Evolutionary conservation across 1,140 invertebrate species (phyloP).

Genomic region (Drosophila triauraria): DNA sequence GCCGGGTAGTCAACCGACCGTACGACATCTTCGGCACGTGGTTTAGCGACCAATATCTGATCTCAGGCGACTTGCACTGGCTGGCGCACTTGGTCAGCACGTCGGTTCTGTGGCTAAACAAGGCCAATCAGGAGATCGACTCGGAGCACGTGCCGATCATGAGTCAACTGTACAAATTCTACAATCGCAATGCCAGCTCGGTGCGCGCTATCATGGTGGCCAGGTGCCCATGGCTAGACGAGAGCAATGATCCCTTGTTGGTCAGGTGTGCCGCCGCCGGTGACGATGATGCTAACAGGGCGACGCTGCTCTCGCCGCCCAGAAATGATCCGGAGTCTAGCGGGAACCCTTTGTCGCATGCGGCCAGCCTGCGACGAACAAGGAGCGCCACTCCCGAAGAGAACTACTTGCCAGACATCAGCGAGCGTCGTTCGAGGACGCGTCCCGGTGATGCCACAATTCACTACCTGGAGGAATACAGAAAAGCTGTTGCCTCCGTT

Average conservation of each 20-base stretch:
- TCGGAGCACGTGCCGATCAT: slow-evolving; percentile 94
- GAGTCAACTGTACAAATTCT: slow-evolving; percentile 92
- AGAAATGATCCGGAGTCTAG: slow-evolving; percentile 21
- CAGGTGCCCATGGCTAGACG: slow-evolving; percentile 82
- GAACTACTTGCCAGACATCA: slow-evolving; percentile 68
- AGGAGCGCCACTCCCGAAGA: slow-evolving; percentile 64
- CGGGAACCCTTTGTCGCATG: slow-evolving; percentile 69
- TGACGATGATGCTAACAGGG: neutral
- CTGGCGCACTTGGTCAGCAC: slow-evolving; percentile 92
- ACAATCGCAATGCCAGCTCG: slow-evolving; percentile 93
- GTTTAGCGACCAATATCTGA: slow-evolving; percentile 93
- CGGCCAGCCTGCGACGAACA: slow-evolving; percentile 56
- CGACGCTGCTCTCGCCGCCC: neutral
- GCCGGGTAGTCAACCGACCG: slow-evolving; percentile 93
- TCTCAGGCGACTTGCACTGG: slow-evolving; percentile 93
- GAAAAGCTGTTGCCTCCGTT: slow-evolving; percentile 40
- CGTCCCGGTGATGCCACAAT: slow-evolving; percentile 64
- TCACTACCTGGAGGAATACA: slow-evolving; percentile 73
- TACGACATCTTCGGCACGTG: slow-evolving; percentile 96
- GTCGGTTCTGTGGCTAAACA: slow-evolving; percentile 93
- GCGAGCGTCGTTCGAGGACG: slow-evolving; percentile 52
- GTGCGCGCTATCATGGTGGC: slow-evolving; percentile 85
- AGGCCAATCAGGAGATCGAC: slow-evolving; percentile 92
- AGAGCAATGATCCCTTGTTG: slow-evolving; percentile 70
- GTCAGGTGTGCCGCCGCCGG: neutral